Conservation (phyloP, 1,140 invertebrate species). For the Temnothorax longispinosus region DNA sequence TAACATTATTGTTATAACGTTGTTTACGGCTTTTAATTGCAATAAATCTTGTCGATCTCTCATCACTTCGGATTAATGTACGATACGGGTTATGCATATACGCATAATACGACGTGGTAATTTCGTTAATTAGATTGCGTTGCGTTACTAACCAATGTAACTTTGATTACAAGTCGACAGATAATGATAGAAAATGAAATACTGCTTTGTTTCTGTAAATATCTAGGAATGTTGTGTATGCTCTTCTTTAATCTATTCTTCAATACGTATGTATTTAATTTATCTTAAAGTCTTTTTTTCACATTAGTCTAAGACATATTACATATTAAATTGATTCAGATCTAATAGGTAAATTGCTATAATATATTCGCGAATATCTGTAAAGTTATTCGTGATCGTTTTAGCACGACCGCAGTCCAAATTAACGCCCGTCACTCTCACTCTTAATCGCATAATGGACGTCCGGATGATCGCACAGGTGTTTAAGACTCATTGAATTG, state of each 20-base stretch:
- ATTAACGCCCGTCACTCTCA: not conserved
- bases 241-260: not conserved
- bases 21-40: not conserved
- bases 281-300: not conserved
- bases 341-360: not conserved
- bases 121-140: constrained; percentile 17
- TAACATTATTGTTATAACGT: not conserved
- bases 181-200: constrained; percentile 19
- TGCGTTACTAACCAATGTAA: not conserved
- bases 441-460: constrained; percentile 24
- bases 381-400: constrained; percentile 1
- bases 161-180: not conserved
- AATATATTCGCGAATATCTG: not conserved
- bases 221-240: constrained; percentile 1
- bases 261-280: not conserved
- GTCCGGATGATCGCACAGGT: not conserved
- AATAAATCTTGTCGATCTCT: not conserved
- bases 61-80: not conserved
- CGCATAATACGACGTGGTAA: constrained; percentile 15
- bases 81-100: not conserved
- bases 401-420: not conserved
- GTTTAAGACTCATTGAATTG: constrained; percentile 17
- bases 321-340: constrained; percentile 1
- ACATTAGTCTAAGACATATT: not conserved
- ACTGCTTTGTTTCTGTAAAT: not conserved